Evolutionary conservation across 2,888 invertebrate species (phyloP).

Genomic region (Tridacna gigas): DNA sequence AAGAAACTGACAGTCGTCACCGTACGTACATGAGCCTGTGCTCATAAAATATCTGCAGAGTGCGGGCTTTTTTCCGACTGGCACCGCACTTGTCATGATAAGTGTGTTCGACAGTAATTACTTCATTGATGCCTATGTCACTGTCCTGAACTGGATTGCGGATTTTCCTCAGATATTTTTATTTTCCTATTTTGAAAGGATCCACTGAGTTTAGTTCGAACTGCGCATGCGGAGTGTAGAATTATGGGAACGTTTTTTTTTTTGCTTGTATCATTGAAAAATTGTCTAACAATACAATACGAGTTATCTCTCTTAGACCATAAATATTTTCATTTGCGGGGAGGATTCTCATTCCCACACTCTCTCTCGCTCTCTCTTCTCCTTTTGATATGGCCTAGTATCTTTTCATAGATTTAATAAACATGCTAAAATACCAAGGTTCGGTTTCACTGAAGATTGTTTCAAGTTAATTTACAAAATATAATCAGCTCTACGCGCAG

Average conservation of each 20-base stretch:
- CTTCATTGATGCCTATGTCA: conserved; percentile 22
- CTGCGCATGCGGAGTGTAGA: conserved; percentile 67
- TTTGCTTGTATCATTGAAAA: conserved; percentile 34
- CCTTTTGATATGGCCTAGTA: too few relatives aligned
- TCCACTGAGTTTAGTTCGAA: conserved; percentile 34
- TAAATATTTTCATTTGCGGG: background rate
- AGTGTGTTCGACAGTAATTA: conserved; percentile 38
- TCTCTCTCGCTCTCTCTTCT: too few relatives aligned
- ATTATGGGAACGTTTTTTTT: conserved; percentile 56
- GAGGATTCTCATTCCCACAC: too few relatives aligned
- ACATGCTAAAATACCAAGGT: too few relatives aligned
- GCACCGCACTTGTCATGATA: conserved; percentile 76
- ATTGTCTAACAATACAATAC: background rate
- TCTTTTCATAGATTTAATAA: too few relatives aligned
- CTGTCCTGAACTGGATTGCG: conserved; percentile 14
- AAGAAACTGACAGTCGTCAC: conserved; percentile 79
- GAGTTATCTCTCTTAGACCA: conserved; percentile 28
- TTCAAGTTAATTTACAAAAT: too few relatives aligned
- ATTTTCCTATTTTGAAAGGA: conserved; percentile 56
- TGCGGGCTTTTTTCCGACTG: conserved; percentile 74
- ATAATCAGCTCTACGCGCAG: too few relatives aligned
- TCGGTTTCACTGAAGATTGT: too few relatives aligned
- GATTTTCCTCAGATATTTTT: conserved; percentile 18
- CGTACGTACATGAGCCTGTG: conserved; percentile 76
- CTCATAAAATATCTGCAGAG: conserved; percentile 78